These are phyloP conservation scores for Setophaga petechia DNA, from an alignment of 2,113 vertebrate genomes.

Conservation along the genomic window DNA sequence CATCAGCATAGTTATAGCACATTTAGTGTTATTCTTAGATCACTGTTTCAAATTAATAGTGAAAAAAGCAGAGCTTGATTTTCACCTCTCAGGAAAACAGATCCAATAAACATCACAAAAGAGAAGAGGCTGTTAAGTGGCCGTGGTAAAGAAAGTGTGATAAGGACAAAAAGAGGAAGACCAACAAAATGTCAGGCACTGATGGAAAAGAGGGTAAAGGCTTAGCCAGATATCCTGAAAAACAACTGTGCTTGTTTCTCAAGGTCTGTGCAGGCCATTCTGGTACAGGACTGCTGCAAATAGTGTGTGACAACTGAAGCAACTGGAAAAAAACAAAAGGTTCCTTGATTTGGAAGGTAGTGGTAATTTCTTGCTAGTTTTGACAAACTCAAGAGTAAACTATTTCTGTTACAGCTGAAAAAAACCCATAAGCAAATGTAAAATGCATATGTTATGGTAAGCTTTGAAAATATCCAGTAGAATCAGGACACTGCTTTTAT, in stretches of 20 bases:
- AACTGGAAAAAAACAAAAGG: neutral
- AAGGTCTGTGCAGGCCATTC: neutral
- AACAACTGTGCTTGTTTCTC: neutral
- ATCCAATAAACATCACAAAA: neutral
- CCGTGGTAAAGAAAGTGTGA: neutral
- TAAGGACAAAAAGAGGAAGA: slow-evolving; percentile 7
- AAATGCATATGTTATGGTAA: neutral
- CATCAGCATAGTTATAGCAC: neutral
- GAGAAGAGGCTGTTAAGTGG: neutral
- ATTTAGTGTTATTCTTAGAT: neutral
- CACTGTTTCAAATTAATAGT: neutral
- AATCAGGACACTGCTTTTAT: neutral
- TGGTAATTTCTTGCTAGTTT: neutral
- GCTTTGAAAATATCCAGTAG: neutral
- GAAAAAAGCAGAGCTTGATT: neutral
- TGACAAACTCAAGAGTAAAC: neutral
- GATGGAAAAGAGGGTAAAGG: neutral
- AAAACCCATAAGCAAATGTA: neutral
- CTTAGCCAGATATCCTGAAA: neutral
- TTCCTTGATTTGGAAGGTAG: neutral
- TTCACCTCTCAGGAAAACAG: neutral
- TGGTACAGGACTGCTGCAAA: neutral
- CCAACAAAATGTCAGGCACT: neutral
- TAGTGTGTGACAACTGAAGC: neutral
- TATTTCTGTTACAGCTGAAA: neutral